Conservation (phyloP, 1,140 invertebrate species). For the Meloidogyne floridensis region DNA sequence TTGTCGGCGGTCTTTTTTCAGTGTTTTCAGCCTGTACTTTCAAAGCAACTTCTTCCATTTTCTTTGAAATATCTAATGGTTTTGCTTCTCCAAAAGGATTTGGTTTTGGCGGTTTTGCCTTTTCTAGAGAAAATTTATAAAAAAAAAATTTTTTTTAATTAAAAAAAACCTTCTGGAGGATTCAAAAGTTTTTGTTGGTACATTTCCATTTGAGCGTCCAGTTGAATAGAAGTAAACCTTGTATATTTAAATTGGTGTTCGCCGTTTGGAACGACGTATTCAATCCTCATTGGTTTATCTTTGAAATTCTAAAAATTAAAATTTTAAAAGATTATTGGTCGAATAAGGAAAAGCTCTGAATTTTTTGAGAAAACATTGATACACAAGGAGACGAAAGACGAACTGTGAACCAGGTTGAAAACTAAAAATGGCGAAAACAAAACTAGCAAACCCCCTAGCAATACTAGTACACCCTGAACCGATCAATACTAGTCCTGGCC, state of each 20-base stretch:
- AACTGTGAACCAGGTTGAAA: no score
- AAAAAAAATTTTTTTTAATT: background rate
- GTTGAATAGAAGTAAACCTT: background rate
- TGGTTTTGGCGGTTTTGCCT: slow-evolving; percentile 7
- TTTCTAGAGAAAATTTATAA: background rate
- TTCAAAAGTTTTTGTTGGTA: slow-evolving; percentile 10
- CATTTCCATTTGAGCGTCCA: slow-evolving; percentile 9
- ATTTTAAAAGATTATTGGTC: no score
- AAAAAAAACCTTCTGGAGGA: slow-evolving; percentile 5
- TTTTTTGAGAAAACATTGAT: no score
- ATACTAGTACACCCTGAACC: no score
- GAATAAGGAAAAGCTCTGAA: no score
- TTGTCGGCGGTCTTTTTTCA: background rate
- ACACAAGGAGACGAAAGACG: no score
- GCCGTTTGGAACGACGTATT: background rate
- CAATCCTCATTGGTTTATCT: background rate
- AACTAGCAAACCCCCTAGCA: no score
- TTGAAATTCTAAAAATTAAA: background rate
- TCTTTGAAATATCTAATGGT: background rate
- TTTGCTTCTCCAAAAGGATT: slow-evolving; percentile 21
- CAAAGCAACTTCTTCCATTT: slow-evolving; percentile 10
- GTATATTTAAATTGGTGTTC: background rate
- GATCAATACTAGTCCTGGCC: no score
- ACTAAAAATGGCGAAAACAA: no score
- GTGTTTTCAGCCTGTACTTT: background rate